phyloP scores from a whole-genome alignment of 2,888 invertebrate species.

The Aethes cnicana region DNA sequence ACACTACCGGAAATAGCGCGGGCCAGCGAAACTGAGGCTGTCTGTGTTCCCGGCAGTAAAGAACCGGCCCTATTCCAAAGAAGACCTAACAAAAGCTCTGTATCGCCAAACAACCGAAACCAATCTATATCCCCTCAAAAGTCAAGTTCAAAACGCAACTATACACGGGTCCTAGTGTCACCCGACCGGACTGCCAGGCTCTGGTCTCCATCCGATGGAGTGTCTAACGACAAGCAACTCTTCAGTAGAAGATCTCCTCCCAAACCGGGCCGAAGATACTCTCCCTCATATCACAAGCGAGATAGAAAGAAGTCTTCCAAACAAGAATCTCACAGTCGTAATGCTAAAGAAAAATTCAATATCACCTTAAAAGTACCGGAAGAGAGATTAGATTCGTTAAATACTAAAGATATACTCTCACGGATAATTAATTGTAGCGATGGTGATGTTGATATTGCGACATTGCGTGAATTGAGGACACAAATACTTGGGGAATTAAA shows the following conservation, averaged over 20 bases:
- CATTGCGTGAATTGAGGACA: slow-evolving; percentile 70
- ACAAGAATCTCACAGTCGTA: slow-evolving; percentile 38
- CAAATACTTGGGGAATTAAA: slow-evolving; percentile 76
- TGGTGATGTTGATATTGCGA: slow-evolving; percentile 72
- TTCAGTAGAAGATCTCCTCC: slow-evolving; percentile 59
- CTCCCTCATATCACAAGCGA: slow-evolving; percentile 57
- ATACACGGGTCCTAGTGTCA: slow-evolving; percentile 70
- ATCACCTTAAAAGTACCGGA: slow-evolving; percentile 73
- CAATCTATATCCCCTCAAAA: slow-evolving; percentile 36
- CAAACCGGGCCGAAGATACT: slow-evolving; percentile 42
- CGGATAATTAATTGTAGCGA: slow-evolving; percentile 72
- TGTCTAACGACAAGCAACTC: slow-evolving; percentile 47
- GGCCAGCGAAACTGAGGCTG: slow-evolving; percentile 57
- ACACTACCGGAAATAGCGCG: slow-evolving; percentile 68
- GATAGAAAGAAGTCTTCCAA: slow-evolving; percentile 59
- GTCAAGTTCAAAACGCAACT: slow-evolving; percentile 49
- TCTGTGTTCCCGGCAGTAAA: slow-evolving; percentile 63
- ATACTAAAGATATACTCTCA: slow-evolving; percentile 68
- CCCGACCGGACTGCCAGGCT: slow-evolving; percentile 51
- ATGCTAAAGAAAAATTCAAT: slow-evolving; percentile 63
- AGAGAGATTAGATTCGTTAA: slow-evolving; percentile 65
- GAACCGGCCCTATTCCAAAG: slow-evolving; percentile 73
- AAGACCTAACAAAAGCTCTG: slow-evolving; percentile 54
- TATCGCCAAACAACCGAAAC: slow-evolving; percentile 37
- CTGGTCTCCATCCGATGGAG: slow-evolving; percentile 41